Percentiles rank a stretch among this genome's conserved stretches.
phyloP scores from a whole-genome alignment of 2,113 vertebrate species.

The Telmatochromis brichardi region DNA sequence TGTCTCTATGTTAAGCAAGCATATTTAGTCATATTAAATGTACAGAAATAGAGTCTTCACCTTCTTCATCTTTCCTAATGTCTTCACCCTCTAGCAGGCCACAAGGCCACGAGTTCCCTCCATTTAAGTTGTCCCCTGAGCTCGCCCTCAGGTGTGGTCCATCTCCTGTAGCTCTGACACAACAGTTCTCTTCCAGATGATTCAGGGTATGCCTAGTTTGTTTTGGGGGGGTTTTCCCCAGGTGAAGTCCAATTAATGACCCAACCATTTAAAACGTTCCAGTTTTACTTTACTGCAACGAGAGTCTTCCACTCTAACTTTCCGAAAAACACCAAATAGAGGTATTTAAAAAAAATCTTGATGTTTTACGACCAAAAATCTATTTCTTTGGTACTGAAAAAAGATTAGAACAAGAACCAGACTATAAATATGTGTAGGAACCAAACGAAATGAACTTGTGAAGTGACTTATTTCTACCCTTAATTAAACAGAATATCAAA shows the following conservation, averaged over 20 bases:
- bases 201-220: neutral
- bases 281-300: neutral
- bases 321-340: neutral
- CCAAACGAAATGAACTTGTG: neutral
- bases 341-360: neutral
- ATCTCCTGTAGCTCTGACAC: neutral
- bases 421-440: neutral
- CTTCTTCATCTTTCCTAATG: neutral
- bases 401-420: neutral
- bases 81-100: neutral
- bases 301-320: neutral
- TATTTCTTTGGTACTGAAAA: neutral
- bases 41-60: neutral
- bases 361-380: neutral
- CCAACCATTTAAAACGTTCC: neutral
- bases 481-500: neutral
- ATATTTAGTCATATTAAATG: neutral
- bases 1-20: neutral
- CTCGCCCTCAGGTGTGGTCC: neutral
- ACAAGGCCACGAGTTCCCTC: neutral
- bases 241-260: neutral
- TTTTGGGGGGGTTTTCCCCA: accelerated
- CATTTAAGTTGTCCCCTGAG: neutral
- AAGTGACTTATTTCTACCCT: neutral
- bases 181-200: neutral